Evolutionary conservation across 1,140 invertebrate species (phyloP), one percentile per base, ranked within the genome.

Genomic region (Cydia fagiglandana): DNA sequence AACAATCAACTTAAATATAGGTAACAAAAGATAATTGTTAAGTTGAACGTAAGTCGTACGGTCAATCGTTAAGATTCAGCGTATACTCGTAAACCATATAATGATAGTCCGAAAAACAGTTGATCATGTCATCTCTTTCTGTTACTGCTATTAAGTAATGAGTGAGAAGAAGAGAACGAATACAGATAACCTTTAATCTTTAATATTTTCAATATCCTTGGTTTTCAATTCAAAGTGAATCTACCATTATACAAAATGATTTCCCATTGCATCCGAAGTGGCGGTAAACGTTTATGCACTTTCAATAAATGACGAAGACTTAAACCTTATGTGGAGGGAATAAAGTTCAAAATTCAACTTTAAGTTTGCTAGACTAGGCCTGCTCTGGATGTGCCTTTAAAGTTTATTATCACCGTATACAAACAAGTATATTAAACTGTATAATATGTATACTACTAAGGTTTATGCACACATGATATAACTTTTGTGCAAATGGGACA

Each of bases 251-350:
- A 75, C 78, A 64, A 81, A 83, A 83, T 81, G 76, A 75, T 79
- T 81, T 77, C 73, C 79, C 79, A 83, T 80, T 79, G 80, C 76
- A 76, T 78, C 78, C 75, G 64, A 80, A 50, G 73, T 77, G 70
- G 74, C 78, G 73, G 79, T 83, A 81, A 83, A 81, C 78, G 77
- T 81, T 81, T 83, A 83, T 79, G 78, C 38, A 53, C 17, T 17
- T 50, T 73, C 15, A 38, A 13, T 17, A 53, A 53, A 15, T n/a
- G 50, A 12, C 10, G 50, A 6, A 73, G 79, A 80, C 6, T 47
- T 30, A 3, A 1, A 53, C 50, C 38, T n/a, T 53, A 12, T 20
- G 9, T 10, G 10, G 20, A 50, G 17, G 28, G 1, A 47, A 50
- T 15, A 50, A 5, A 20, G n/a, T 47, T 47, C 41, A 47, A 38